Evolutionary conservation across 2,797 vertebrate genomes (phyloP).

Genomic region (Myotis daubentonii): DNA sequence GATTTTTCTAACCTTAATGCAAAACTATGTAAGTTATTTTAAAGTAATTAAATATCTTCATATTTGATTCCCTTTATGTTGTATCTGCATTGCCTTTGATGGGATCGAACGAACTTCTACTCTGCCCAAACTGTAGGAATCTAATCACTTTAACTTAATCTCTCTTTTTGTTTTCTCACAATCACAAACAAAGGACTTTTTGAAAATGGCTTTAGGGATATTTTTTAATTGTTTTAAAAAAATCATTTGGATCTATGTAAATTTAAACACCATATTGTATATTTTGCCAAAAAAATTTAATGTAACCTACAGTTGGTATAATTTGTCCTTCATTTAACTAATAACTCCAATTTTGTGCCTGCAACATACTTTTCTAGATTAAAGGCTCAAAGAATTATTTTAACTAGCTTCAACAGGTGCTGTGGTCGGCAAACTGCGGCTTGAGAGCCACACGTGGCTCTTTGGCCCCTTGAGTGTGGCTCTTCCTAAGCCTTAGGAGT

Average conservation of each 20-base stretch:
- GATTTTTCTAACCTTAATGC: not conserved
- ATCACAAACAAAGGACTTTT: constrained; percentile 41
- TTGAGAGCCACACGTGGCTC: too few species aligned
- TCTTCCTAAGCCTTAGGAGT: too few species aligned
- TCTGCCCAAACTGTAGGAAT: not conserved
- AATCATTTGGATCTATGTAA: constrained; percentile 24
- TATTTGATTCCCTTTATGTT: constrained; percentile 21
- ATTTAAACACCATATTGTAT: constrained; percentile 17
- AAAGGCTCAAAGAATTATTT: constrained; percentile 72
- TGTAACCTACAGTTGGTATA: constrained; percentile 28
- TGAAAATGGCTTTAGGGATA: not conserved
- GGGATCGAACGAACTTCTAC: not conserved
- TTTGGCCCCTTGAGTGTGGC: too few species aligned
- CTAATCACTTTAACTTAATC: constrained; percentile 23
- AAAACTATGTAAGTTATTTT: constrained; percentile 34
- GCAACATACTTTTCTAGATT: constrained; percentile 66
- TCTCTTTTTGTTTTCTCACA: constrained; percentile 28
- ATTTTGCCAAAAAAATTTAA: constrained; percentile 68
- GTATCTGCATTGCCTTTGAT: not conserved
- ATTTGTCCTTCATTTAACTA: constrained; percentile 64
- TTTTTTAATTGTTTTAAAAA: constrained; percentile 65
- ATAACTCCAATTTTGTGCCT: constrained; percentile 60
- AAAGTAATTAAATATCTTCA: not conserved
- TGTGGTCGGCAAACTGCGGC: too few species aligned
- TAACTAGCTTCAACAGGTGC: constrained; percentile 68